Base-by-base conservation (phyloP, 2,113 vertebrate species). In the Electrona antarctica region DNA sequence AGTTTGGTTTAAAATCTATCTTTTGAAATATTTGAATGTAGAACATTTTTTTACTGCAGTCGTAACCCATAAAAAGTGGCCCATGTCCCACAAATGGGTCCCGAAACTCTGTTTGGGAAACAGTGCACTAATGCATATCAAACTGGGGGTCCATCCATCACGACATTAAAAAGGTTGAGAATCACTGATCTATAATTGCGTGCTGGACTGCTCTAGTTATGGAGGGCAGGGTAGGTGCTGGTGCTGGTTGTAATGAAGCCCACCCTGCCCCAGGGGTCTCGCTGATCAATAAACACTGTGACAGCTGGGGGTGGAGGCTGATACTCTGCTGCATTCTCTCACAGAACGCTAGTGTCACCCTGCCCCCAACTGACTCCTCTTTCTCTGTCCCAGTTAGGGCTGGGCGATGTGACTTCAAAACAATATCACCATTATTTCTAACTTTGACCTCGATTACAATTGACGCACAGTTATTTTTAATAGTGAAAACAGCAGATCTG, bases 211-310 rank as follows among this genome's bases (percentile, higher is more conserved):
- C 13, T 79, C 48, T 78, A 76, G 71, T 67, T 73, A 14, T 78
- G 56, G 61, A 6, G 48, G 58, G 56, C 33, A 71, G 55, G 28
- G 59, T 3, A 52, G 76, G 71, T 41, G 80, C 80, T 85, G 79
- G 72, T 85, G 81, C 58, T 82, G 76, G 67, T 74, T 82, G 79
- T 85, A 71, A 68, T 81, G 80, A 85, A 74, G 80, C 60, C 33
- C 57, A 72, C 71, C 60, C 63, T 57, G 60, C 76, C 76, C 56
- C 52, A 46, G 78, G 68, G 68, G 57, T 55, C 73, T 74, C 70
- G 75, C 79, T 60, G 82, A 91, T 93, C 90, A 91, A 92, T 92
- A 92, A 90, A 85, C 73, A 87, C 80, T 57, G 14, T 65, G 76
- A 87, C 91, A 93, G 91, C 90, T 92, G 92, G 80, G 82, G 80